Evolutionary conservation across 2,113 vertebrate species (phyloP), one percentile per base, ranked within the genome.

Genomic region (Zosterops pallidus): DNA sequence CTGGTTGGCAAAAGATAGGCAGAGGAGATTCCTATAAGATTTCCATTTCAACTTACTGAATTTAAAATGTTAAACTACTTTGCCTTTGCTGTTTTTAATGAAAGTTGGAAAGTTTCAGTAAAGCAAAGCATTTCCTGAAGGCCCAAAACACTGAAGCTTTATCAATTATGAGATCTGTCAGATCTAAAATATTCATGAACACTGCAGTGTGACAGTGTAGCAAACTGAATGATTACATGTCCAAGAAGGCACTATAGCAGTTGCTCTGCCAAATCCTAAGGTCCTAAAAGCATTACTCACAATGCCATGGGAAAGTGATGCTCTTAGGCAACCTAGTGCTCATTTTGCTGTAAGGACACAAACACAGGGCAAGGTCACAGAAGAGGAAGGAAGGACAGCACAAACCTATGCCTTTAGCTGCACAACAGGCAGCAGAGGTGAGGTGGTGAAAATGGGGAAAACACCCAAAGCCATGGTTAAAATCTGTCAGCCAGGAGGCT

Each of bases 171-270:
- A 71, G 14, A 17, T 26, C 14, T 25, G 26, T 64, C 68, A 70
- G 39, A 50, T 18, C 20, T 31, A 46, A 93, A 86, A 81, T 14
- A 77, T 24, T 62, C 17, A n/a, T 5, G 6, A 59, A 5, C 21
- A 4, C 1, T 1, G 31, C 25, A 50, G 20, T 17, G 41, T 56
- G 44, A 63, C 55, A 71, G 49, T 11, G 18, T 7, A 50, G 20
- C 37, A 75, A 55, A 55, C 21, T 9, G 15, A 75, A 20, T 15
- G 11, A 56, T 1, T 1, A 8, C 2, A 20, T 1, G 4, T 8
- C 19, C 63, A 42, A 37, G 57, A 29, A 26, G 9, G 41, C 39
- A 80, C 13, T 49, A 44, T 20, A 67, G 18, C 25, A 50, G 16
- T 6, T 79, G 35, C 53, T 52, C 33, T 35, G 41, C 35, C 23